phyloP scores from a whole-genome alignment of 2,888 invertebrate species.

The Glyphotaelius pellucidus region DNA sequence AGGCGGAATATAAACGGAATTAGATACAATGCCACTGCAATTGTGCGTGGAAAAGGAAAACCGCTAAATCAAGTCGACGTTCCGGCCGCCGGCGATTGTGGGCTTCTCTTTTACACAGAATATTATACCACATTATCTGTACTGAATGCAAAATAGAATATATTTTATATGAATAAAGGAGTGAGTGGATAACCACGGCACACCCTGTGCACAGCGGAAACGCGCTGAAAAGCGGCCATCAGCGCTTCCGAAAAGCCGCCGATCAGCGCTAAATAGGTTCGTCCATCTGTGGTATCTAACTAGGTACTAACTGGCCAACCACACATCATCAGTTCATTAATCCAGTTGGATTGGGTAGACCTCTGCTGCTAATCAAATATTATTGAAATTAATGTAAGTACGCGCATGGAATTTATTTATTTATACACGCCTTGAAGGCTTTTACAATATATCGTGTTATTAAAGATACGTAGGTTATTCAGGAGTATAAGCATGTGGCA shows the following conservation, averaged over 20 bases:
- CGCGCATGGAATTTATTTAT: background rate
- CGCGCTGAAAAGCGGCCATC: constrained; percentile 45
- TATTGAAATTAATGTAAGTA: background rate
- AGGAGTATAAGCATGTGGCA: no score
- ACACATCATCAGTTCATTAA: background rate
- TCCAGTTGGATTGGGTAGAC: background rate
- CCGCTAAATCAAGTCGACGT: constrained; percentile 21
- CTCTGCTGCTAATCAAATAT: background rate
- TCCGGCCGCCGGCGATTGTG: constrained; percentile 7
- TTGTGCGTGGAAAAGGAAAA: constrained; percentile 19
- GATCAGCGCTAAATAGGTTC: background rate
- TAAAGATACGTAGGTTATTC: no score
- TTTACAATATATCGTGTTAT: no score
- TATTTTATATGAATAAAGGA: background rate
- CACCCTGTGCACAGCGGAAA: constrained; percentile 29
- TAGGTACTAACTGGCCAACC: background rate
- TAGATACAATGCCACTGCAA: background rate
- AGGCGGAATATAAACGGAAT: background rate
- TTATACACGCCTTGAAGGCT: no score
- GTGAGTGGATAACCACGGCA: background rate
- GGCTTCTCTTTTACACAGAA: background rate
- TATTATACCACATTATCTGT: background rate
- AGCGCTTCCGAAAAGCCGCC: constrained; percentile 33
- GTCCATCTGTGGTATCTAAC: background rate
- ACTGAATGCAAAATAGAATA: background rate